phyloP scores from a whole-genome alignment of 2,797 vertebrate species.

The Loris lydekkerianus region DNA sequence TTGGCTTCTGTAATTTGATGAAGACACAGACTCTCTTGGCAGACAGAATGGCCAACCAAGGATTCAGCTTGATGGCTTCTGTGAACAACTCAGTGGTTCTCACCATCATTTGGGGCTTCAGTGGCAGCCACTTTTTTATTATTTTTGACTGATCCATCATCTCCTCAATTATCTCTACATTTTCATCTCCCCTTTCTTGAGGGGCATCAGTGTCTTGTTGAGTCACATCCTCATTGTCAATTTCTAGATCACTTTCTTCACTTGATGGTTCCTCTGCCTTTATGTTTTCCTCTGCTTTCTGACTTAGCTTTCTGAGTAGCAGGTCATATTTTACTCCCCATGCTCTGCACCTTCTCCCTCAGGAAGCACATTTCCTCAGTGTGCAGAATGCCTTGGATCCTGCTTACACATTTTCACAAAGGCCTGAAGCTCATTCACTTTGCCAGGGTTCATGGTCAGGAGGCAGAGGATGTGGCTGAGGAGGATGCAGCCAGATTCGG shows the following conservation, averaged over 20 bases:
- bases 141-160: slow-evolving; percentile 95
- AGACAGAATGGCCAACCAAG: slow-evolving; percentile 95
- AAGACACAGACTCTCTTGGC: slow-evolving; percentile 98
- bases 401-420: slow-evolving; percentile 95
- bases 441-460: slow-evolving; percentile 92
- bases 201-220: slow-evolving; percentile 93
- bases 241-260: slow-evolving; percentile 88
- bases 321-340: background rate
- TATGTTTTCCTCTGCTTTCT: background rate
- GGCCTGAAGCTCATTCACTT: slow-evolving; percentile 93
- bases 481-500: background rate
- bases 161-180: slow-evolving; percentile 94
- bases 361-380: slow-evolving; percentile 94
- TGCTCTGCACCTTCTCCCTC: slow-evolving; percentile 91
- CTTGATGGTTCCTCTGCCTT: background rate
- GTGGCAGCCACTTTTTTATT: slow-evolving; percentile 96
- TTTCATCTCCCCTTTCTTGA: slow-evolving; percentile 95
- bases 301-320: background rate
- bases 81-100: slow-evolving; percentile 96
- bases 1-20: slow-evolving; percentile 96
- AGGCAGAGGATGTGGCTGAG: accelerated
- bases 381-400: slow-evolving; percentile 92
- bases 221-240: slow-evolving; percentile 96
- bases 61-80: slow-evolving; percentile 97
- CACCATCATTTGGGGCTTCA: slow-evolving; percentile 26